Percentiles rank a stretch among this genome's conserved stretches.
These are phyloP conservation scores for Galagoides demidoff DNA, from an alignment of 2,797 vertebrate genomes.

Conservation along the genomic window DNA sequence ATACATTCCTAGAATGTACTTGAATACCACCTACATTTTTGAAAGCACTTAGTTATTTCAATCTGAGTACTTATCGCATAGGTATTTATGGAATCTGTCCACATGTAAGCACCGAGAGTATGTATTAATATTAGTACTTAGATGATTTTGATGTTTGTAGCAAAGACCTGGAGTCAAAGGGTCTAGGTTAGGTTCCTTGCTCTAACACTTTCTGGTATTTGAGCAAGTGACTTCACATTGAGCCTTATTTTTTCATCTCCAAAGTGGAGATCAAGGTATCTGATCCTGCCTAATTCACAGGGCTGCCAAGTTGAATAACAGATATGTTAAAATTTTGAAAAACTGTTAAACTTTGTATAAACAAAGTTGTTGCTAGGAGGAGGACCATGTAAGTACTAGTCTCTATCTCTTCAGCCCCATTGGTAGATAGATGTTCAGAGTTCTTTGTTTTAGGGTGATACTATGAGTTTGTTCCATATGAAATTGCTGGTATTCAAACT, in stretches of 20 bases:
- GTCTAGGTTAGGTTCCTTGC: neutral
- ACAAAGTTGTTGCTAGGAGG: neutral
- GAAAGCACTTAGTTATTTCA: slow-evolving; percentile 54
- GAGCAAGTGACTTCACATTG: neutral
- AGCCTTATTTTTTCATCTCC: slow-evolving; percentile 19
- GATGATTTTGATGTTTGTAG: slow-evolving; percentile 16
- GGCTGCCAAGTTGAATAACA: neutral
- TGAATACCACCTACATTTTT: slow-evolving; percentile 64
- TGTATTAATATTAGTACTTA: neutral
- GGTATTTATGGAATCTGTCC: slow-evolving; percentile 68
- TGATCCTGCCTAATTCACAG: neutral
- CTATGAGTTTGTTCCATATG: neutral
- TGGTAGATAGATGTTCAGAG: neutral
- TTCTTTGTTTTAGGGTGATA: slow-evolving; percentile 18
- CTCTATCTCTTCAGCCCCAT: neutral
- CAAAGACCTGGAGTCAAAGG: neutral
- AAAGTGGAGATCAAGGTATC: neutral
- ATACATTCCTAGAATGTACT: slow-evolving; percentile 66
- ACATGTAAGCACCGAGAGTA: neutral
- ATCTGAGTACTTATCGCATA: neutral
- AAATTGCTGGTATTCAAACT: neutral
- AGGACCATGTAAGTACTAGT: neutral
- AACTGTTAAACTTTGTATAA: neutral
- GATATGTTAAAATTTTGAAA: neutral
- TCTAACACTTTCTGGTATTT: neutral